These are phyloP conservation scores for Neodon shergylaensis DNA, from an alignment of 2,113 vertebrate species.

Conservation along the genomic window DNA sequence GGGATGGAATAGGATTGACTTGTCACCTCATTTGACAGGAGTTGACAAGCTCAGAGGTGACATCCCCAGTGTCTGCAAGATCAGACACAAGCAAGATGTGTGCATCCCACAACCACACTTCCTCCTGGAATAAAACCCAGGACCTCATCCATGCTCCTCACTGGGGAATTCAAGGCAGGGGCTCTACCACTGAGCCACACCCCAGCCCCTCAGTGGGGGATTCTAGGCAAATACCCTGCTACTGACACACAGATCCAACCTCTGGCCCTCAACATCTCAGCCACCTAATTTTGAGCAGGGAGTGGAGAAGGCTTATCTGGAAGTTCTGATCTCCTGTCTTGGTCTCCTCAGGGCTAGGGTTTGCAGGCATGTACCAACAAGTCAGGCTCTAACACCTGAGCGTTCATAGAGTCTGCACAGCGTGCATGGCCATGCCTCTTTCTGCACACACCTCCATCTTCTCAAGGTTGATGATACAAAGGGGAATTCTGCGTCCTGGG, in stretches of 20 bases:
- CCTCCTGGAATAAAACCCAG: too few relatives aligned
- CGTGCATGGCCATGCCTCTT: neutral
- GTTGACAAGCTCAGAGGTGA: neutral
- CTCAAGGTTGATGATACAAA: neutral
- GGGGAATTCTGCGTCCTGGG: rapidly evolving
- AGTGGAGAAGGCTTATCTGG: neutral
- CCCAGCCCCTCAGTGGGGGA: neutral
- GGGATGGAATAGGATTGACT: rapidly evolving
- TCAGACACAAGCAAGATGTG: neutral
- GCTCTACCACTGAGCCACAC: neutral
- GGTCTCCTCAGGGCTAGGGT: neutral
- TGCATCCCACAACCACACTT: too few relatives aligned
- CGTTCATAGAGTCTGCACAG: neutral
- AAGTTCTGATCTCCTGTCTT: neutral
- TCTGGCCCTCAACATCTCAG: neutral
- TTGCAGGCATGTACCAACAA: too few relatives aligned
- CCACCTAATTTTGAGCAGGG: neutral
- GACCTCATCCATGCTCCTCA: neutral
- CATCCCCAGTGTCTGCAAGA: neutral
- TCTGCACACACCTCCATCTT: neutral
- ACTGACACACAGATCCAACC: neutral
- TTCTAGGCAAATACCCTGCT: neutral
- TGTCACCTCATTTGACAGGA: neutral
- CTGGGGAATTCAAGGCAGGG: neutral
- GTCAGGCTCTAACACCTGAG: neutral